Evolutionary conservation across 2,797 vertebrate genomes (phyloP), one percentile per base, ranked within the genome.

Genomic region (Rachycentron canadum): DNA sequence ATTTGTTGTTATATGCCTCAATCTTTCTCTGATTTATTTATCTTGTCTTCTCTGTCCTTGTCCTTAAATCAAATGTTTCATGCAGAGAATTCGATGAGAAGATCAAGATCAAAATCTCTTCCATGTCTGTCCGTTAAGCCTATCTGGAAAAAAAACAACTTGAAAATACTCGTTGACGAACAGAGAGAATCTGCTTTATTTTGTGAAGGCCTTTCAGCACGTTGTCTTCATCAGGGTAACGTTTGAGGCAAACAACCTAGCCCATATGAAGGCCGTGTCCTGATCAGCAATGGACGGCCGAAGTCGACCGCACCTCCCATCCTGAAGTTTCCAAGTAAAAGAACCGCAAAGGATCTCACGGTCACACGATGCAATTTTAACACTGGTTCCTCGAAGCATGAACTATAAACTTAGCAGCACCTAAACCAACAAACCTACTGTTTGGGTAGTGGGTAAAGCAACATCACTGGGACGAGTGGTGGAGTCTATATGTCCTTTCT

Each of bases 51-150:
- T 53, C 47, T 62, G 68, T 60, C 47, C 41, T 41, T 59, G 26
- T 38, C 30, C 28, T 41, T 64, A 9, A 67, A 50, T 62, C 32
- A 59, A n/a, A 25, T 17, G 26, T 49, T 56, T 68, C 8, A 40
- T 59, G 12, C 9, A 0, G 3, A 30, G 4, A 26, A 9, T 57
- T 21, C 1, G 23, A 38, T 38, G 12, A 75, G 36, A 52, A 56
- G 21, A 75, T 49, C 13, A 52, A 56, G 21, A 75, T 49, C 13
- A 5, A 28, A 49, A 25, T 7, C n/a, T 30, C n/a, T 40, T 0
- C 26, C 49, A 26, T n/a, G 21, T 59, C 7, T 56, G 14, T 63
- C 52, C 3, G 3, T 10, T 50, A 2, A 25, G n/a, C 11, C 9
- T 23, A 12, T 12, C 8, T 23, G 47, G 7, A 30, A 55, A 17